phyloP scores from a whole-genome alignment of 2,888 invertebrate genomes.

The Tiliacea aurago region DNA sequence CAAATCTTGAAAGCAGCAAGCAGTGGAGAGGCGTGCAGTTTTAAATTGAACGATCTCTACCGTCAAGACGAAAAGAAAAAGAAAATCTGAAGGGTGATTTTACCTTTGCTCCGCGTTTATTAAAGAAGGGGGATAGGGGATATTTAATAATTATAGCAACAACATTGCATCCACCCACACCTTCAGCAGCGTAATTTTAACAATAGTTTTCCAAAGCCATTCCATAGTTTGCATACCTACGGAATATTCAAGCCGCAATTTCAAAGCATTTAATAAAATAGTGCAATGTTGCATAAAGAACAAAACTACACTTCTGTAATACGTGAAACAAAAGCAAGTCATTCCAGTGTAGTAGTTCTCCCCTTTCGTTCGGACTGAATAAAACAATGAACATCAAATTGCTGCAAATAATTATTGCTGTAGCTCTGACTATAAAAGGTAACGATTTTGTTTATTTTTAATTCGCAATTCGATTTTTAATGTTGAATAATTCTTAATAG shows the following conservation, averaged over 20 bases:
- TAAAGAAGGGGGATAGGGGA: too few species aligned
- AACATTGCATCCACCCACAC: not conserved
- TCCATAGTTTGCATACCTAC: not conserved
- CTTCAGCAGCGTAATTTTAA: not conserved
- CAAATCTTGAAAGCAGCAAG: too few species aligned
- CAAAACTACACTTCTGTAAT: slow-evolving; percentile 35
- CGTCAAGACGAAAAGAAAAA: not conserved
- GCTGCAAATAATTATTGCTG: slow-evolving; percentile 48
- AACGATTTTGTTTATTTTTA: slow-evolving; percentile 14
- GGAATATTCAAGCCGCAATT: slow-evolving; percentile 24
- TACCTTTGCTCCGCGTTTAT: not conserved
- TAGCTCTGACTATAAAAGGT: slow-evolving; percentile 59
- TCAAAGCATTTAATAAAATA: slow-evolving; percentile 46
- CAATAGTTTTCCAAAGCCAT: slow-evolving; percentile 6
- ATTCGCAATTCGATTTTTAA: not conserved
- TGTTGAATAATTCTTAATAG: not conserved
- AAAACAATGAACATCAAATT: slow-evolving; percentile 58
- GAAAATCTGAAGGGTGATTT: not conserved
- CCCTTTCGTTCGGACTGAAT: slow-evolving; percentile 41
- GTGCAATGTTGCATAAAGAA: slow-evolving; percentile 63
- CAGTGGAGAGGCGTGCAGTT: too few species aligned
- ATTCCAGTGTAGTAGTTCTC: slow-evolving; percentile 51
- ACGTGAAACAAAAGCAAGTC: slow-evolving; percentile 62
- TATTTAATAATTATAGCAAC: not conserved
- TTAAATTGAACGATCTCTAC: too few species aligned